Evolutionary conservation across 2,113 vertebrate genomes (phyloP).

Genomic region (Tringa solitaria): DNA sequence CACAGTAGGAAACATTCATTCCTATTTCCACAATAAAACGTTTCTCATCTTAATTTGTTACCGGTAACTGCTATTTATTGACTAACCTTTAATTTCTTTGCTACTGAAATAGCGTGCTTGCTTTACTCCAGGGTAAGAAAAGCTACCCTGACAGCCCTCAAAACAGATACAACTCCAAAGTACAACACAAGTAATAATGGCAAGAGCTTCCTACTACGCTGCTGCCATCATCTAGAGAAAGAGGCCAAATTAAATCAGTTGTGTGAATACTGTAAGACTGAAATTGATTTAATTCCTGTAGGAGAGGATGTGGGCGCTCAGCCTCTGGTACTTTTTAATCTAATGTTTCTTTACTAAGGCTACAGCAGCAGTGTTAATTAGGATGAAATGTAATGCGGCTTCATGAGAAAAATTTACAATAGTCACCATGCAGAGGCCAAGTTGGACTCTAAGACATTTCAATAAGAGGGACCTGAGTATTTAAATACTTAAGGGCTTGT

Average conservation of each 20-base stretch:
- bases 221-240: background rate
- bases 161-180: background rate
- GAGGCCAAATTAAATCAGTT: conserved; percentile 1
- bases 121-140: background rate
- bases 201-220: background rate
- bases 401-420: background rate
- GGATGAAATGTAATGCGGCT: conserved; percentile 29
- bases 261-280: background rate
- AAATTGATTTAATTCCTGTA: conserved; percentile 31
- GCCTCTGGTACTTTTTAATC: background rate
- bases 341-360: background rate
- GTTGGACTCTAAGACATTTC: background rate
- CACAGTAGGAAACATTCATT: conserved; percentile 10
- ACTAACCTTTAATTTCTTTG: background rate
- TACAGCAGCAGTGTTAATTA: conserved; percentile 30
- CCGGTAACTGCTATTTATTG: conserved; percentile 1
- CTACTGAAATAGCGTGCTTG: background rate
- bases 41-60: conserved; percentile 22
- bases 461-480: background rate
- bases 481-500: conserved; percentile 37
- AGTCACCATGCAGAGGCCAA: background rate
- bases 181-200: background rate
- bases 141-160: background rate
- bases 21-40: background rate
- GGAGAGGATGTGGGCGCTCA: background rate